Evolutionary conservation across 2,797 vertebrate species (phyloP), one percentile per base, ranked within the genome.

Genomic region (Alectoris magna): DNA sequence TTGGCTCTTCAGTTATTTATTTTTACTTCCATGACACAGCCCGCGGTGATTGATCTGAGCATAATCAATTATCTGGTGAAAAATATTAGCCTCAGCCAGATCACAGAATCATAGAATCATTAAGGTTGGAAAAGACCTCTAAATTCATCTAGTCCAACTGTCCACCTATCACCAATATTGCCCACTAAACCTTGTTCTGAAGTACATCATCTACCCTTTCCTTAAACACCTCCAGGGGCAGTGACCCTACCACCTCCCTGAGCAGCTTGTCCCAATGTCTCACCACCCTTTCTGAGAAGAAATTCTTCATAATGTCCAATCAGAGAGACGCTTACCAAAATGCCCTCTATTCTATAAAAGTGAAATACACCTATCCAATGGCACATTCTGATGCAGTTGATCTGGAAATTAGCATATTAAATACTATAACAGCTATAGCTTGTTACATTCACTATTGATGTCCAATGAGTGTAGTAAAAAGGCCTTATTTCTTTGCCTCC

Each of bases 311-410:
- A 53, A 53, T 53, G 16, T 55, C 53, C 29, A 55, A 31, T 29
- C 27, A 29, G 5, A 43, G 3, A 16, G 5, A 43, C 1, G 10
- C 16, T 16, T 63, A 41, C 16, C 6, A 70, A 81, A 70, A 73
- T 6, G 1, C 1, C 1, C 2, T 21, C 4, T 14, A 10, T 67
- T 24, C 39, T 7, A 18, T 6, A n/a, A 13, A 83, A 78, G n/a
- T n/a, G 23, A n/a, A 17, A 26, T 51, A 31, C 60, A 59, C 3
- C n/a, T 46, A 21, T 43, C 18, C 43, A 82, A 29, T 17, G 34
- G 8, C 21, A 29, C 27, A 53, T 53, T 53, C 51, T 53, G 51
- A 53, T 27, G 14, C 26, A 53, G 23, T 51, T 80, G 14, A 24
- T 10, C 7, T 68, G 23, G 4, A 72, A 82, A 13, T 29, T 48